Percentiles rank a stretch among this genome's conserved stretches.
phyloP scores from a whole-genome alignment of 2,113 vertebrate species.

The Muntiacus muntjak region DNA sequence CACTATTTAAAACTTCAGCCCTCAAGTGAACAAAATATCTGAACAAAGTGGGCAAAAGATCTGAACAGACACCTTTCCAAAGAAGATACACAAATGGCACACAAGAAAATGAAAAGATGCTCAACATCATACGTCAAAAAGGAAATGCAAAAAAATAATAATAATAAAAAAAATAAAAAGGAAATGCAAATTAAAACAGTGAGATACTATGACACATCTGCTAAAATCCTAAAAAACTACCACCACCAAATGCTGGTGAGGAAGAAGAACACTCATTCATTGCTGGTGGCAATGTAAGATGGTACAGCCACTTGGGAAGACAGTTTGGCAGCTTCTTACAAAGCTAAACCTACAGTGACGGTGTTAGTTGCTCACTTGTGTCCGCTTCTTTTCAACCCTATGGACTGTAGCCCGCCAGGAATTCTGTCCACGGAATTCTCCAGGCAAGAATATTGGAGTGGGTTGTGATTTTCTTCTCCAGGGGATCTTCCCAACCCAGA shows the following conservation, averaged over 20 bases:
- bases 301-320: background rate
- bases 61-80: background rate
- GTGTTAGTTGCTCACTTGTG: background rate
- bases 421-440: background rate
- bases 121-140: background rate
- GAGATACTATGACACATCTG: background rate
- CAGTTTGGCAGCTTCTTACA: background rate
- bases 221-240: background rate
- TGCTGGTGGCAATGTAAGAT: background rate
- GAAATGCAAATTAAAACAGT: background rate
- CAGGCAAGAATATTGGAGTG: background rate
- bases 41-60: background rate
- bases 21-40: background rate
- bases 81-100: background rate
- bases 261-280: background rate
- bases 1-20: background rate
- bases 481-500: background rate
- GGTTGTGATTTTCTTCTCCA: background rate
- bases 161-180: background rate
- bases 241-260: background rate
- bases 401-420: background rate
- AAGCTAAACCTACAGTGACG: background rate
- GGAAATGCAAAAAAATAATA: background rate
- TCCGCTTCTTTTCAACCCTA: background rate
- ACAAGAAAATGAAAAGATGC: background rate